phyloP scores from a whole-genome alignment of 2,888 invertebrate genomes.

The Zygaena filipendulae region DNA sequence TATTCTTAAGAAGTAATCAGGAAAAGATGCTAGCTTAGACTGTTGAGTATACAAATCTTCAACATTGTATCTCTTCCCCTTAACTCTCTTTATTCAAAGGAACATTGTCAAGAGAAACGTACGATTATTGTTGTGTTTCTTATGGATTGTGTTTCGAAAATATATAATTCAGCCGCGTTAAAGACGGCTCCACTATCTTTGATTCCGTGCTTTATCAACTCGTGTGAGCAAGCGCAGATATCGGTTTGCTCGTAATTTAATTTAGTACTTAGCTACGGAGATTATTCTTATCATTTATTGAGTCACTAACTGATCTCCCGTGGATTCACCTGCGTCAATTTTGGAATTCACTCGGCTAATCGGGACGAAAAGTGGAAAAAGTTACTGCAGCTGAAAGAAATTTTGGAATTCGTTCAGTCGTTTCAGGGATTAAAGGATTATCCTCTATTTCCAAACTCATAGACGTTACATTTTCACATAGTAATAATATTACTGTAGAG shows the following conservation, averaged over 20 bases:
- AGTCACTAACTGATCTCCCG: too few relatives aligned
- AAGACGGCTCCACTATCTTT: constrained; percentile 49
- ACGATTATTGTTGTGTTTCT: constrained; percentile 62
- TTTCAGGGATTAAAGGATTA: too few relatives aligned
- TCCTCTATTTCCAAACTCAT: too few relatives aligned
- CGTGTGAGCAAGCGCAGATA: constrained; percentile 49
- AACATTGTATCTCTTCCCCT: constrained; percentile 61
- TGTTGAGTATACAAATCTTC: constrained; percentile 59
- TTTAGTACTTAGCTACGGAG: too few relatives aligned
- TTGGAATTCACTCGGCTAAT: too few relatives aligned
- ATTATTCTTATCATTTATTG: too few relatives aligned
- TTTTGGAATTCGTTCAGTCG: too few relatives aligned
- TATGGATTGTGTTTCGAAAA: constrained; percentile 63
- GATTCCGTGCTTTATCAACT: constrained; percentile 58
- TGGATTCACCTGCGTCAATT: too few relatives aligned
- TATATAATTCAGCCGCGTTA: constrained; percentile 52
- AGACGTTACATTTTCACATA: too few relatives aligned
- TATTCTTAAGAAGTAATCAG: constrained; percentile 37
- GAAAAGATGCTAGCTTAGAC: constrained; percentile 47
- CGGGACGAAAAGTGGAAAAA: too few relatives aligned
- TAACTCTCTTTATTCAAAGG: constrained; percentile 64
- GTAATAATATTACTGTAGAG: too few relatives aligned
- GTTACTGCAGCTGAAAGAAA: too few relatives aligned
- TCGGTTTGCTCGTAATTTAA: constrained; percentile 40
- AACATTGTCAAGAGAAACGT: constrained; percentile 65